Evolutionary conservation across 2,797 vertebrate genomes (phyloP), one percentile per base, ranked within the genome.

Genomic region (Acanthurus tractus): DNA sequence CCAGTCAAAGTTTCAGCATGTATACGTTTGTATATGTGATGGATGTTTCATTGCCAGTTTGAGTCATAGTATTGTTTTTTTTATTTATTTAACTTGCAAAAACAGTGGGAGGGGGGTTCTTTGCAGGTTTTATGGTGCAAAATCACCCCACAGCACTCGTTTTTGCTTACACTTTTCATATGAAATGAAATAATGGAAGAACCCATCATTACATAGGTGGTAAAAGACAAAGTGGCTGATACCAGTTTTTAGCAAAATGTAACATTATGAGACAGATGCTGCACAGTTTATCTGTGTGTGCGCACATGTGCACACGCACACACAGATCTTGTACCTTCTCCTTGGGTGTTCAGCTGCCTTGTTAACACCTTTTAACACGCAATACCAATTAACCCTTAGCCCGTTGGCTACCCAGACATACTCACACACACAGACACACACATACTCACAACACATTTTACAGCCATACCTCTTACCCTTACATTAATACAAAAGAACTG

Each of bases 291-390:
- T 83, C 53, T 53, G 50, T 56, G 54, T 44, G 22, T 20, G 23
- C 11, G 6, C n/a, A n/a, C n/a, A n/a, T n/a, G n/a, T n/a, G n/a
- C n/a, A n/a, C n/a, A n/a, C n/a, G n/a, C n/a, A n/a, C n/a, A n/a
- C n/a, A n/a, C n/a, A n/a, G n/a, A n/a, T n/a, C n/a, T n/a, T 46
- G 1, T 59, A 66, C 46, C 18, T 50, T 34, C 78, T 83, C 61
- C 94, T 89, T 96, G 95, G 95, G 96, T 96, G 95, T 97, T 96
- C 94, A 92, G 91, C 95, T 96, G 83, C 96, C 96, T 97, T 95
- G 96, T 97, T 97, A 97, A 97, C 96, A 96, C 95, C 94, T 86
- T 96, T 97, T 96, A 96, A 95, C 94, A 96, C 91, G 88, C 95
- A 94, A 94, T 92, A 95, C 94, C 95, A 96, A 96, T 97, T 97